These are phyloP conservation scores for Tupaia chinensis DNA, from an alignment of 2,113 vertebrate species.

Conservation along the genomic window DNA sequence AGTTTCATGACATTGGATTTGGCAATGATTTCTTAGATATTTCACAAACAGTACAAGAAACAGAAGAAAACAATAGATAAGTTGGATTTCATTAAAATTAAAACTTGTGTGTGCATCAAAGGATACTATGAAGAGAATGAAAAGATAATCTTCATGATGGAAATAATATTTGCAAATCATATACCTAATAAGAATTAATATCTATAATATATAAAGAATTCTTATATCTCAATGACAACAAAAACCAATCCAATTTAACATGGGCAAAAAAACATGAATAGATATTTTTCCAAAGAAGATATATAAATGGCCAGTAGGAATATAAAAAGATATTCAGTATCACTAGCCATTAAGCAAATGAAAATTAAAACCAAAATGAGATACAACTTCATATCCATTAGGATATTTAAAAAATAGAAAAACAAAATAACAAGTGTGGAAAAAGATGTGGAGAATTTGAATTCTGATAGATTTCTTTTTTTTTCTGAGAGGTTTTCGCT, in stretches of 20 bases:
- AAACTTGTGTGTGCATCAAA: background rate
- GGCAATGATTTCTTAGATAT: background rate
- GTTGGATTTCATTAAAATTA: background rate
- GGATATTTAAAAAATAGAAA: background rate
- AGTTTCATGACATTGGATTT: background rate
- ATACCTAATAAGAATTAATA: background rate
- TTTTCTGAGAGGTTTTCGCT: too few species aligned
- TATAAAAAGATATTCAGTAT: background rate
- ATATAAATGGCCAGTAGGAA: background rate
- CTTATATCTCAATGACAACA: background rate
- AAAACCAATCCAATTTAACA: background rate
- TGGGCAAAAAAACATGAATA: background rate
- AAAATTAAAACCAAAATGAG: background rate
- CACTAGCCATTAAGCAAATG: background rate
- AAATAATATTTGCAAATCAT: background rate
- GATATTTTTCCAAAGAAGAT: background rate
- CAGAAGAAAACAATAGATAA: background rate
- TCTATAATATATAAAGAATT: background rate
- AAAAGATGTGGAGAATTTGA: background rate
- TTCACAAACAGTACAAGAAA: background rate
- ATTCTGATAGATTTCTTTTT: background rate
- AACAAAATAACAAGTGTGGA: background rate
- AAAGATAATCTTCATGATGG: background rate
- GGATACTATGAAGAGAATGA: background rate
- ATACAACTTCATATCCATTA: background rate